phyloP scores from a whole-genome alignment of 2,888 invertebrate species.

The Acronicta alni region DNA sequence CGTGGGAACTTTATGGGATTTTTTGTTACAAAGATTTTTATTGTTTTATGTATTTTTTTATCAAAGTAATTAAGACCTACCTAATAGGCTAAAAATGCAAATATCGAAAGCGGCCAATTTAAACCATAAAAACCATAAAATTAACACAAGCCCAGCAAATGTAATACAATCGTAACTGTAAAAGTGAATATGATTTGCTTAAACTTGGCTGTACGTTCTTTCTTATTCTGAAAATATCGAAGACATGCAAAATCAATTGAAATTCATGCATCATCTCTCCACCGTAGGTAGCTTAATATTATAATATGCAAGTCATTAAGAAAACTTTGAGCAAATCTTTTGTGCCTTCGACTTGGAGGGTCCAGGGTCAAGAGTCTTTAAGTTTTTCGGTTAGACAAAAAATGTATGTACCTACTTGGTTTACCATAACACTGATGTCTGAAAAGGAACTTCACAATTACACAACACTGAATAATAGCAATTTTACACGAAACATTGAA shows the following conservation, averaged over 20 bases:
- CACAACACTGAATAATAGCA: conserved; percentile 12
- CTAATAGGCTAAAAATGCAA: too few species aligned
- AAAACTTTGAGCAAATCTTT: conserved; percentile 48
- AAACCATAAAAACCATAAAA: too few species aligned
- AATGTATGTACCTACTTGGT: not conserved
- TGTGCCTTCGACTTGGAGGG: conserved; percentile 53
- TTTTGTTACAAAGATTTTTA: too few species aligned
- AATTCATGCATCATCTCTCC: conserved; percentile 17
- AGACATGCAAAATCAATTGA: conserved; percentile 16
- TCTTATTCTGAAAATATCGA: conserved; percentile 6
- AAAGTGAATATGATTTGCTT: too few species aligned
- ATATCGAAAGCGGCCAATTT: too few species aligned
- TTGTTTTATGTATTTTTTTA: too few species aligned
- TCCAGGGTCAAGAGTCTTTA: conserved; percentile 25
- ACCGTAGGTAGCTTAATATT: conserved; percentile 19
- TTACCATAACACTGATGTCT: not conserved
- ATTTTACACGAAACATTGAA: not conserved
- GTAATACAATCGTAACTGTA: too few species aligned
- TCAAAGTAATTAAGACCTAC: too few species aligned
- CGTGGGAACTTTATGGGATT: too few species aligned
- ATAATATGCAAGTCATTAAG: conserved; percentile 54
- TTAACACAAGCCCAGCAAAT: too few species aligned
- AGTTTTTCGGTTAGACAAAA: conserved; percentile 15
- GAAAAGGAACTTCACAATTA: conserved; percentile 9
- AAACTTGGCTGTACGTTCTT: too few species aligned